Base-by-base conservation (phyloP, 2,888 invertebrate genomes). In the Silvanus unidentatus region DNA sequence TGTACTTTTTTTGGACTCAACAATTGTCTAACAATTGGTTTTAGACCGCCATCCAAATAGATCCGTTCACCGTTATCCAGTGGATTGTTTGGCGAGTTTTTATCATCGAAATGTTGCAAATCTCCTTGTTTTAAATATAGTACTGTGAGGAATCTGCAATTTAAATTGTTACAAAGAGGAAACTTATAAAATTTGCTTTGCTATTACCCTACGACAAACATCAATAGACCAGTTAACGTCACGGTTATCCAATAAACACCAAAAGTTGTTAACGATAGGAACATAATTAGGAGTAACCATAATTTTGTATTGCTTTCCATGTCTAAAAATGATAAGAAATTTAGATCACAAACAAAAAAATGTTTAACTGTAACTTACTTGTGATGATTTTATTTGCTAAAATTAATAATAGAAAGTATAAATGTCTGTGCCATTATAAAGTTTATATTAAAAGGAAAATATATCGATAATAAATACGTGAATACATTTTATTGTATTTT, bases 101-200 rank as follows among this genome's bases (percentile, higher is more conserved):
- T 68, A 49, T 57, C 60, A 50, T 65, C 64, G 51, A 70, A 71
- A 46, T 60, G 63, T 42, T 71, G 70, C 49, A 67, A 57, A 50
- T 69, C 63, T 40, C 68, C 70, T 55, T 70, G 66, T 57, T 68
- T 64, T 42, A 73, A 55, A 54, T 73, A 73, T 22, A 74, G 54
- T 39, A 71, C 60, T 13, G 72, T 68, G 38, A 71, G 54, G 12
- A 66, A 53, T 13, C 71, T 71, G 49, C 45, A 66, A 66, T 43
- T 14, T 43, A 39, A 41, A 43, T 40, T 39, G 13, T 13, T 15
- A 15, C 13, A 4, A 9, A 15, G 8, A 4, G 2, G 4, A 15
- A 16, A 32, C 32, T 32, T 32, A n/a, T 32, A 32, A 12, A 32
- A 15, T n/a, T 37, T 15, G 10, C 3, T 15, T 13, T 11, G 35